Percentiles rank a stretch among this genome's conserved stretches.
Evolutionary conservation across 1,140 invertebrate species (phyloP).

Genomic region (Drosophila ironensis): DNA sequence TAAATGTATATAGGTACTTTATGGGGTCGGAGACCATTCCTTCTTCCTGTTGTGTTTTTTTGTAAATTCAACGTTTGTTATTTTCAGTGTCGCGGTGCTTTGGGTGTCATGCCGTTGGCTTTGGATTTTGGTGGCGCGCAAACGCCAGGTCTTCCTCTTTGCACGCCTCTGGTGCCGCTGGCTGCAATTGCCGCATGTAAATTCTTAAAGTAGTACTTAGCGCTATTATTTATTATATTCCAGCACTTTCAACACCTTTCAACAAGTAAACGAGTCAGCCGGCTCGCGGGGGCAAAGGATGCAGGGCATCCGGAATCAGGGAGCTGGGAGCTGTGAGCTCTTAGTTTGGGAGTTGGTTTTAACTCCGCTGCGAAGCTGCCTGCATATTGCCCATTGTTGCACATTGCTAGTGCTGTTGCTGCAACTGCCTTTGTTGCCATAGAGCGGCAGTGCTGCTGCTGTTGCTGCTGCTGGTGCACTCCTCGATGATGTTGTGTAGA

Average conservation of each 20-base stretch:
- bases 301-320: not conserved
- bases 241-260: constrained; percentile 81
- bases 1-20: not conserved
- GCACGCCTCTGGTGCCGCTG: constrained; percentile 32
- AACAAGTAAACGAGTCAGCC: constrained; percentile 73
- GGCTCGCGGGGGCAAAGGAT: not conserved
- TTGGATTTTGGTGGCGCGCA: constrained; percentile 47
- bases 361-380: constrained; percentile 11
- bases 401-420: constrained; percentile 8
- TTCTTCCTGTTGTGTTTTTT: not conserved
- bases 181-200: constrained; percentile 78
- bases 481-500: constrained; percentile 62
- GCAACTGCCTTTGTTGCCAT: constrained; percentile 13
- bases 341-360: constrained; percentile 24
- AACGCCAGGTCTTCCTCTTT: constrained; percentile 1
- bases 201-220: constrained; percentile 82
- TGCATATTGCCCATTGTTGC: constrained; percentile 67
- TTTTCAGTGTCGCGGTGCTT: constrained; percentile 19
- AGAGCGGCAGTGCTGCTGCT: constrained; percentile 26
- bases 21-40: not conserved
- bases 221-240: constrained; percentile 81
- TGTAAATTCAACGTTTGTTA: not conserved
- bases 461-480: constrained; percentile 45
- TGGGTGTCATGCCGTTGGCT: constrained; percentile 17
- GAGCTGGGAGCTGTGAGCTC: constrained; percentile 11